Percentiles rank a stretch among this genome's conserved stretches.
Evolutionary conservation across 2,113 vertebrate species (phyloP).

Genomic region (Epinephelus fuscoguttatus): DNA sequence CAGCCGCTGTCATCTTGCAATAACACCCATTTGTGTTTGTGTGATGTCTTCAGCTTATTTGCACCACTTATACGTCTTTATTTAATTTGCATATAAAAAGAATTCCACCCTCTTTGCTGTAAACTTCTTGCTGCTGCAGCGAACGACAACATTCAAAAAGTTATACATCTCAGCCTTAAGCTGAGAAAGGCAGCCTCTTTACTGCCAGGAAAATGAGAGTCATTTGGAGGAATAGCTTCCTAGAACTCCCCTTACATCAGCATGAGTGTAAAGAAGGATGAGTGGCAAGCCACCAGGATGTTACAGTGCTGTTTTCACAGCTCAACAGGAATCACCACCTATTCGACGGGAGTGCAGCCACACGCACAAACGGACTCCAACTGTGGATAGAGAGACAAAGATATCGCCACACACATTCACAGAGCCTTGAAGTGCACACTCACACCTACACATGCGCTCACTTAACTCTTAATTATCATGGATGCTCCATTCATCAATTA

Average conservation of each 20-base stretch:
- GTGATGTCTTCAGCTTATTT: slow-evolving; percentile 19
- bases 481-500: slow-evolving; percentile 75
- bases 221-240: slow-evolving; percentile 73
- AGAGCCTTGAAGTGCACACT: slow-evolving; percentile 14
- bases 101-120: slow-evolving; percentile 10
- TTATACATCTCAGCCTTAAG: slow-evolving; percentile 47
- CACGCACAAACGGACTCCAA: slow-evolving; percentile 46
- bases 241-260: slow-evolving; percentile 67
- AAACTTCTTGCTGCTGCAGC: slow-evolving; percentile 28
- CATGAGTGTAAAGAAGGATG: slow-evolving; percentile 59
- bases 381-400: slow-evolving; percentile 31
- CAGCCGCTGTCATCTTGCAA: slow-evolving; percentile 9
- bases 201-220: slow-evolving; percentile 56
- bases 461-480: slow-evolving; percentile 81
- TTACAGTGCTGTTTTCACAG: slow-evolving; percentile 67
- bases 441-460: slow-evolving; percentile 44
- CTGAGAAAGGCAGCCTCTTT: slow-evolving; percentile 16
- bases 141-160: slow-evolving; percentile 42
- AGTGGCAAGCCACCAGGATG: slow-evolving; percentile 60
- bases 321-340: slow-evolving; percentile 64
- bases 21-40: slow-evolving; percentile 19
- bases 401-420: slow-evolving; percentile 37
- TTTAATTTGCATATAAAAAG: slow-evolving; percentile 47
- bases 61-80: slow-evolving; percentile 9
- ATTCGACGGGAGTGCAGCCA: slow-evolving; percentile 41